Percentiles rank a stretch among this genome's conserved stretches.
Conservation (phyloP, 2,888 invertebrate species). For the Zootermopsis nevadensis region DNA sequence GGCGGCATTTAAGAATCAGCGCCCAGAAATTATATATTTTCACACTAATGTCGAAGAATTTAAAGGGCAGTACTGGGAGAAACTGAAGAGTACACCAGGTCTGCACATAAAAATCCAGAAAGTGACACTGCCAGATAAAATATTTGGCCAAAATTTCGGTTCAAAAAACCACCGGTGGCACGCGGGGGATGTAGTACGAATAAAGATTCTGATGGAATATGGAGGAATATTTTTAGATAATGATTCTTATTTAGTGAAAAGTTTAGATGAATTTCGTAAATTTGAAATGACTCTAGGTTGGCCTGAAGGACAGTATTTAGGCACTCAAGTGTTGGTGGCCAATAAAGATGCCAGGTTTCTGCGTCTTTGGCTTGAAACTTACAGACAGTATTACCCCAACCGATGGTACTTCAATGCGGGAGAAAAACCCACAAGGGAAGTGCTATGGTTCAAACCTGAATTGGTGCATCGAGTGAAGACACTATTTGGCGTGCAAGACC, state of each 20-base stretch:
- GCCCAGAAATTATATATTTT: slow-evolving; percentile 3
- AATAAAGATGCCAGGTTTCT: slow-evolving; percentile 33
- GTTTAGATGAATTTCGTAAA: slow-evolving; percentile 22
- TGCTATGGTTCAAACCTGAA: slow-evolving; percentile 34
- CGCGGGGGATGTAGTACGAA: slow-evolving; percentile 18
- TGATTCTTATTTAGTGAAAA: slow-evolving; percentile 27
- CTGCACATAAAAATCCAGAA: neutral
- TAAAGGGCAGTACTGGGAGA: slow-evolving; percentile 10
- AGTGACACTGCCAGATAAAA: neutral
- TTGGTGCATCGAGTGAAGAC: slow-evolving; percentile 29
- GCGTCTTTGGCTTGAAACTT: slow-evolving; percentile 35
- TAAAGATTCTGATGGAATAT: slow-evolving; percentile 18
- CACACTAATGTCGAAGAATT: slow-evolving; percentile 14
- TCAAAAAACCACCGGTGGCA: neutral
- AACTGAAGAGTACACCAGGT: slow-evolving; percentile 2
- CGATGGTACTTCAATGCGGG: slow-evolving; percentile 36
- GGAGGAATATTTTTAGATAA: slow-evolving; percentile 37
- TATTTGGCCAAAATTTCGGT: slow-evolving; percentile 32
- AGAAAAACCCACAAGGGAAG: slow-evolving; percentile 31
- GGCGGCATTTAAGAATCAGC: slow-evolving; percentile 25
- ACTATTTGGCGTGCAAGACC: slow-evolving; percentile 22
- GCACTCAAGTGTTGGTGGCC: slow-evolving; percentile 19
- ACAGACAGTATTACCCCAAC: slow-evolving; percentile 32
- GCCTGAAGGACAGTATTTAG: slow-evolving; percentile 11
- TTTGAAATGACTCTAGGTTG: slow-evolving; percentile 32